Evolutionary conservation across 2,113 vertebrate species (phyloP).

Genomic region (Abramis brama): DNA sequence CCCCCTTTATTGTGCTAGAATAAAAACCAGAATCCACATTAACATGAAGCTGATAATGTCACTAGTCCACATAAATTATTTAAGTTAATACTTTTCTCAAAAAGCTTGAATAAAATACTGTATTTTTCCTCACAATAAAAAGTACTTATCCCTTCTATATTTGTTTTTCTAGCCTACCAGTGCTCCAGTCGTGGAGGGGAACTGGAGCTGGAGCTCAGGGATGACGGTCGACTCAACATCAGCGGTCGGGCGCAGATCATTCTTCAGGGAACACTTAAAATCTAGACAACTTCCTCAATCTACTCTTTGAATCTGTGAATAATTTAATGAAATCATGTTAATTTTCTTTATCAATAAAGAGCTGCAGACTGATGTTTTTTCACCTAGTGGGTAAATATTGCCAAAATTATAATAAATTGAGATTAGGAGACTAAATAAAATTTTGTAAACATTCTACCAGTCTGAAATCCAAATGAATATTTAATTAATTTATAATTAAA

Average conservation of each 20-base stretch:
- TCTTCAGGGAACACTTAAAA: constrained; percentile 79
- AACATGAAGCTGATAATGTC: background rate
- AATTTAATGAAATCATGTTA: background rate
- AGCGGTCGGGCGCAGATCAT: constrained; percentile 75
- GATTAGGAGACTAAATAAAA: no score
- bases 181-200: constrained; percentile 87
- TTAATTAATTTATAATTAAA: background rate
- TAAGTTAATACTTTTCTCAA: background rate
- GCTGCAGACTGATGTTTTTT: background rate
- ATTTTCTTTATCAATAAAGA: background rate
- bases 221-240: constrained; percentile 82
- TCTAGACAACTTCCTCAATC: constrained; percentile 63
- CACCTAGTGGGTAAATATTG: background rate
- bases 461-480: background rate
- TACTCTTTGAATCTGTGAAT: background rate
- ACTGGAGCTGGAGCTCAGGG: constrained; percentile 78
- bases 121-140: no score
- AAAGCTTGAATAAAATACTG: background rate
- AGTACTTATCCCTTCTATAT: background rate
- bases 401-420: background rate
- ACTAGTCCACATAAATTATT: background rate
- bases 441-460: no score
- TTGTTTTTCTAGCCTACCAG: constrained; percentile 81
- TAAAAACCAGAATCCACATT: background rate
- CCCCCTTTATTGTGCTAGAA: background rate